A percentile compares a stretch with the other conserved stretches of the same genome.
Evolutionary conservation across 1,140 invertebrate species (phyloP).

Genomic region (Brachystomella parvula): DNA sequence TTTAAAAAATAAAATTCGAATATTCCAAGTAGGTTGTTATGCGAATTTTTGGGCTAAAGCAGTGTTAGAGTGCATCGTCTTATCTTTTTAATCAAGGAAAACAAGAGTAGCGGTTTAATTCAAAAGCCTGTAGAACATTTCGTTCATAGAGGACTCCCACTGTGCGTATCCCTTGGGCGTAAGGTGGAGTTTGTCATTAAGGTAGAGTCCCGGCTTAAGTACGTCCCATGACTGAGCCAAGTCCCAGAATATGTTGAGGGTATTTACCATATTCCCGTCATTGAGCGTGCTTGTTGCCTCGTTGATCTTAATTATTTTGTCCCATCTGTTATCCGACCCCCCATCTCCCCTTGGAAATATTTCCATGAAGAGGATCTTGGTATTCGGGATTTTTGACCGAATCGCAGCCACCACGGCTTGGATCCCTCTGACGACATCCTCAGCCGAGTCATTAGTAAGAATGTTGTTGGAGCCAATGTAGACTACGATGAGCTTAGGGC

Average conservation of each 20-base stretch:
- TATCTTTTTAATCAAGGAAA: too few species aligned
- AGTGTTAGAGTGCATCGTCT: too few species aligned
- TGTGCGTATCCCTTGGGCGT: not conserved
- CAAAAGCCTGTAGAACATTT: too few species aligned
- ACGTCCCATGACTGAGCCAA: not conserved
- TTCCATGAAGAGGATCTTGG: not conserved
- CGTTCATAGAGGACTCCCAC: not conserved
- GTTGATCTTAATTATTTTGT: not conserved
- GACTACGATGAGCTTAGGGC: conserved; percentile 44
- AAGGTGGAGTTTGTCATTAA: not conserved
- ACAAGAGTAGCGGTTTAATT: too few species aligned
- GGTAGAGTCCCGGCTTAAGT: not conserved
- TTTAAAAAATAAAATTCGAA: too few species aligned
- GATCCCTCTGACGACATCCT: conserved; percentile 5
- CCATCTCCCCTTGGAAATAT: not conserved
- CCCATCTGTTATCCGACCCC: not conserved
- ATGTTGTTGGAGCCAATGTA: conserved; percentile 23
- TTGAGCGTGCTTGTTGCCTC: not conserved
- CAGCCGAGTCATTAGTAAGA: not conserved
- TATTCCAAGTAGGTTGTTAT: too few species aligned
- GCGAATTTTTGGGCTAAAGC: too few species aligned
- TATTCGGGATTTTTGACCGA: not conserved
- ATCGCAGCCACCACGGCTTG: not conserved
- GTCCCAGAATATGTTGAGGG: not conserved
- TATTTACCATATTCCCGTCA: not conserved